Conservation (phyloP, 2,888 invertebrate species). For the Acholoe squamosa region DNA sequence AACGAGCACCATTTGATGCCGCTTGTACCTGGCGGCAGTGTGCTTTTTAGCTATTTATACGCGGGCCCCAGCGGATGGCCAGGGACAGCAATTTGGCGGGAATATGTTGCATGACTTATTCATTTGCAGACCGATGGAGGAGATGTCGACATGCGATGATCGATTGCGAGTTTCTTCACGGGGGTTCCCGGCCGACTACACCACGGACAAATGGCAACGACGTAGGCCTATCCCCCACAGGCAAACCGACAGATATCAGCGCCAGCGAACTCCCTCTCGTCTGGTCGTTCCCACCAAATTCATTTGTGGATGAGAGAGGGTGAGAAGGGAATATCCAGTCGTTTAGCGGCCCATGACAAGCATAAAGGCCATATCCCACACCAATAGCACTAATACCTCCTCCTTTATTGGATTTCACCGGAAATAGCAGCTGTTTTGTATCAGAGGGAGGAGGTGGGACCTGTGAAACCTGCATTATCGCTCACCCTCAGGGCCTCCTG, state of each 20-base stretch:
- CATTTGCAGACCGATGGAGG: background rate
- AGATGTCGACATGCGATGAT: slow-evolving; percentile 32
- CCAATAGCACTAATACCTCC: slow-evolving; percentile 2
- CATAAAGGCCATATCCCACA: background rate
- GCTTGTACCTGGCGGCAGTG: slow-evolving; percentile 35
- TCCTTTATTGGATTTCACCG: background rate
- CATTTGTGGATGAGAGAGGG: background rate
- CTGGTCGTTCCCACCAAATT: slow-evolving; percentile 17
- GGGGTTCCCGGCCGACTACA: background rate
- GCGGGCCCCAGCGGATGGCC: background rate
- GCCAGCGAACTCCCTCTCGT: slow-evolving; percentile 10
- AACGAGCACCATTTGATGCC: slow-evolving; percentile 18
- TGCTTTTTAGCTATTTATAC: slow-evolving; percentile 21
- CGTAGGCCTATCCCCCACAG: background rate
- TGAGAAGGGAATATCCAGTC: background rate
- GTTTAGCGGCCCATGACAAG: background rate
- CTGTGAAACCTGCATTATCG: background rate
- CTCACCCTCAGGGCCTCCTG: background rate
- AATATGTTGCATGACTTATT: slow-evolving; percentile 34
- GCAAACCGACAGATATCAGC: background rate
- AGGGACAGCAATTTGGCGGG: slow-evolving; percentile 28
- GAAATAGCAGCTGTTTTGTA: slow-evolving; percentile 25
- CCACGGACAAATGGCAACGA: background rate
- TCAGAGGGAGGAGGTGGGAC: background rate
- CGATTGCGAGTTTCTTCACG: background rate